A percentile compares a stretch with the other conserved stretches of the same genome.
Evolutionary conservation across 2,797 vertebrate genomes (phyloP).

Genomic region (Hyperoplus immaculatus): DNA sequence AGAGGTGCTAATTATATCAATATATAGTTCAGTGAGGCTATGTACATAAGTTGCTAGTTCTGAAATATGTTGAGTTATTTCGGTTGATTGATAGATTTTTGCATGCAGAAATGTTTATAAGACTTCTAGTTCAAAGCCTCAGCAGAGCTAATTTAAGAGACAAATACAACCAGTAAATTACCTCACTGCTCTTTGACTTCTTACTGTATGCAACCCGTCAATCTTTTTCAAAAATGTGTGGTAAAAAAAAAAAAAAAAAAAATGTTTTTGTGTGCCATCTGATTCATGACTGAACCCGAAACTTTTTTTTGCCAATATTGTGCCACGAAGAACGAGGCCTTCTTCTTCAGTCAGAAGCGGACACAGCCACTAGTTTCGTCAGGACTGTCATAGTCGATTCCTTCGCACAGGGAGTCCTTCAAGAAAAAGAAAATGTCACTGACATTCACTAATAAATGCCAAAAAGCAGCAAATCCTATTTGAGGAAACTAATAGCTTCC

Average conservation of each 20-base stretch:
- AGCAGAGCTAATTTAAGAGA: constrained; percentile 22
- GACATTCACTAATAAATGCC: constrained; percentile 19
- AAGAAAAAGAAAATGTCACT: constrained; percentile 46
- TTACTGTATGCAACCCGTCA: not conserved
- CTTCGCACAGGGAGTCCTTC: constrained; percentile 86
- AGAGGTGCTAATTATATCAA: constrained; percentile 7
- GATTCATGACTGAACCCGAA: constrained; percentile 9
- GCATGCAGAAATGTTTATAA: constrained; percentile 44
- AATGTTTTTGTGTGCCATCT: not conserved
- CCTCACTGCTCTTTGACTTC: constrained; percentile 1
- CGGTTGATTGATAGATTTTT: constrained; percentile 26
- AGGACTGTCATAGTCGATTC: constrained; percentile 82
- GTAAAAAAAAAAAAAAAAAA: constrained; percentile 6
- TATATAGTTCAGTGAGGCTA: constrained; percentile 54
- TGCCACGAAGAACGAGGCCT: constrained; percentile 10
- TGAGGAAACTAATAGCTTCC: constrained; percentile 24
- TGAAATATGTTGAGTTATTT: constrained; percentile 12
- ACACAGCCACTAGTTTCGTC: constrained; percentile 83
- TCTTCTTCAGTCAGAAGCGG: constrained; percentile 82
- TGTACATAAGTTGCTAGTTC: constrained; percentile 23
- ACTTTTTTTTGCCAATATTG: not conserved
- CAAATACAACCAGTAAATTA: constrained; percentile 3
- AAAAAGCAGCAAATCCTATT: constrained; percentile 25
- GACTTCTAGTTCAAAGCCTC: constrained; percentile 44
- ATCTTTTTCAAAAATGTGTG: not conserved